A percentile compares a stretch with the other conserved stretches of the same genome.
Conservation (phyloP, 2,797 vertebrate genomes). For the Rachycentron canadum region DNA sequence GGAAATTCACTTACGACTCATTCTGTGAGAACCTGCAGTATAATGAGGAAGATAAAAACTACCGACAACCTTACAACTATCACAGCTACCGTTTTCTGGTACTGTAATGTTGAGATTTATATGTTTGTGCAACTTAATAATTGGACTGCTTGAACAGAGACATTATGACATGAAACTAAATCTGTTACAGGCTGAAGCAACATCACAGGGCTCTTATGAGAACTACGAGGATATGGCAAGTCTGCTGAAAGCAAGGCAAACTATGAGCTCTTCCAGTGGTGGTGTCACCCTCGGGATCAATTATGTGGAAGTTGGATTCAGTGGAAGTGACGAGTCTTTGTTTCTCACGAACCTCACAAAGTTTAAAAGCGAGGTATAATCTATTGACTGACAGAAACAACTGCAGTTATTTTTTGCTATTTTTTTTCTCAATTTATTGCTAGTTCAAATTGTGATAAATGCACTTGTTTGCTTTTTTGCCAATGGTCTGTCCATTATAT, state of each 20-base stretch:
- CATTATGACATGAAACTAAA: constrained; percentile 12
- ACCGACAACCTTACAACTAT: constrained; percentile 93
- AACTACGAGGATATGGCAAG: constrained; percentile 81
- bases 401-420: background rate
- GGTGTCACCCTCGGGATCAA: constrained; percentile 75
- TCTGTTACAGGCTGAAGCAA: constrained; percentile 87
- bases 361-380: constrained; percentile 84
- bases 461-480: too few species aligned
- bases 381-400: background rate
- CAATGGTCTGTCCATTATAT: too few species aligned
- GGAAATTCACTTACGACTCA: constrained; percentile 88
- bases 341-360: constrained; percentile 85
- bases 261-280: fast-evolving
- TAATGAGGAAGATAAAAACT: constrained; percentile 92
- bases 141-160: background rate
- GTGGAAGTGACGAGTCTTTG: constrained; percentile 17
- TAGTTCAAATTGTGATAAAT: too few species aligned
- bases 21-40: constrained; percentile 91
- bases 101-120: constrained; percentile 41
- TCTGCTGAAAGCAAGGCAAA: constrained; percentile 82
- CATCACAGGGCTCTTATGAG: constrained; percentile 86
- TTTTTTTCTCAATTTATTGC: too few species aligned
- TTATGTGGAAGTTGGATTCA: constrained; percentile 56
- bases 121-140: background rate
- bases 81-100: constrained; percentile 91